Evolutionary conservation across 1,140 invertebrate species (phyloP).

Genomic region (Cylas formicarius): DNA sequence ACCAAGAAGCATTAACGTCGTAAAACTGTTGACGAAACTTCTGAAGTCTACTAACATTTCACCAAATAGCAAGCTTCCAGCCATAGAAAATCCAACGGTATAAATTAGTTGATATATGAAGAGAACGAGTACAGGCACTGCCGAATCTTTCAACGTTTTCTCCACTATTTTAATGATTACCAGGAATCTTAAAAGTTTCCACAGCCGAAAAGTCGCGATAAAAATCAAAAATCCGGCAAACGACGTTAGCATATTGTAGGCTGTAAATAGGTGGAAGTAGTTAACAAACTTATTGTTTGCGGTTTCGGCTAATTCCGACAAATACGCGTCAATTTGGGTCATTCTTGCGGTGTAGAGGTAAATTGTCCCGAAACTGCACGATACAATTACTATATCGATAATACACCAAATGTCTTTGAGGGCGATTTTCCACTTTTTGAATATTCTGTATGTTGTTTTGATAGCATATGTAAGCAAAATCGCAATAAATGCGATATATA

Average conservation of each 20-base stretch:
- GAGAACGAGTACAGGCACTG: slow-evolving; percentile 9
- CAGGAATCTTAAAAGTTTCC: slow-evolving; percentile 28
- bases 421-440: background rate
- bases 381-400: slow-evolving; percentile 13
- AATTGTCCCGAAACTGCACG: slow-evolving; percentile 10
- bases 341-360: slow-evolving; percentile 14
- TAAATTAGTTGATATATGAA: slow-evolving; percentile 20
- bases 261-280: slow-evolving; percentile 27
- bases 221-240: slow-evolving; percentile 24
- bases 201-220: slow-evolving; percentile 26
- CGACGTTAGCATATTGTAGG: slow-evolving; percentile 16
- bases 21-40: slow-evolving; percentile 10
- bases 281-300: slow-evolving; percentile 29
- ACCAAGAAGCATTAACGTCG: slow-evolving; percentile 15
- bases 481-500: slow-evolving; percentile 5
- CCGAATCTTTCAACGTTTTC: slow-evolving; percentile 20
- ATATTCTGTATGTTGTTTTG: slow-evolving; percentile 4
- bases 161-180: slow-evolving; percentile 26
- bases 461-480: slow-evolving; percentile 1
- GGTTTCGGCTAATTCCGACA: slow-evolving; percentile 4
- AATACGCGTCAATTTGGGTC: slow-evolving; percentile 12
- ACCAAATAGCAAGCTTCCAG: slow-evolving; percentile 20
- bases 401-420: slow-evolving; percentile 10
- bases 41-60: slow-evolving; percentile 18
- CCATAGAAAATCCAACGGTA: slow-evolving; percentile 17